Evolutionary conservation across 2,113 vertebrate species (phyloP), one percentile per base, ranked within the genome.

Genomic region (Acanthisitta chloris): DNA sequence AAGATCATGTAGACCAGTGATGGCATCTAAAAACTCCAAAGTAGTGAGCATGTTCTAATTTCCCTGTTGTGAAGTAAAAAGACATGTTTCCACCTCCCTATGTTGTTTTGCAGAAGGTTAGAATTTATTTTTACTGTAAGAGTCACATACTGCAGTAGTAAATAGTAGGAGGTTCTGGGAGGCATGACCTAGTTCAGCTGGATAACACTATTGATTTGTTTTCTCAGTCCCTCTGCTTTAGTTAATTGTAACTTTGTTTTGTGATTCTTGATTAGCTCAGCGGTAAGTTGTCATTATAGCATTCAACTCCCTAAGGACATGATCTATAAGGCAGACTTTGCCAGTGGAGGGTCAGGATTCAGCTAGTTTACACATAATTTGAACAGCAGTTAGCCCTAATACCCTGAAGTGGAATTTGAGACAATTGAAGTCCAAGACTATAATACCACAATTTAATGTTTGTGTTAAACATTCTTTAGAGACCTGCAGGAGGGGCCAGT

Each of bases 341-440:
- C 87, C 87, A 89, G 81, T 43, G 26, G 26, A 91, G 69, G 43
- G 73, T 81, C 61, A 43, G 46, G 55, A 81, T 94, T 89, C 52
- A 64, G 69, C 65, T 79, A 48, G 71, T 92, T 89, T 67, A 91
- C 78, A 82, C 26, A 29, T 90, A 79, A 91, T 92, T 94, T 95
- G 87, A 91, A 85, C 90, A 94, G 87, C 84, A 78, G 90, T 96
- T 89, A 81, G 38, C 77, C 77, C 77, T 91, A 84, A 95, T 93
- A 94, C 57, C 57, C 73, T 90, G 48, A 91, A 93, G 92, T 92
- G 69, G 81, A 81, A 78, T 94, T 87, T 59, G 55, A 91, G 55
- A 51, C 79, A 51, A 77, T 93, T 76, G 40, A 81, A 54, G 61
- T 91, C 46, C 40, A 71, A 59, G 48, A 79, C 61, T 25, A 40